Conservation (phyloP, 1,140 invertebrate genomes). For the Rhynchophorus ferrugineus region DNA sequence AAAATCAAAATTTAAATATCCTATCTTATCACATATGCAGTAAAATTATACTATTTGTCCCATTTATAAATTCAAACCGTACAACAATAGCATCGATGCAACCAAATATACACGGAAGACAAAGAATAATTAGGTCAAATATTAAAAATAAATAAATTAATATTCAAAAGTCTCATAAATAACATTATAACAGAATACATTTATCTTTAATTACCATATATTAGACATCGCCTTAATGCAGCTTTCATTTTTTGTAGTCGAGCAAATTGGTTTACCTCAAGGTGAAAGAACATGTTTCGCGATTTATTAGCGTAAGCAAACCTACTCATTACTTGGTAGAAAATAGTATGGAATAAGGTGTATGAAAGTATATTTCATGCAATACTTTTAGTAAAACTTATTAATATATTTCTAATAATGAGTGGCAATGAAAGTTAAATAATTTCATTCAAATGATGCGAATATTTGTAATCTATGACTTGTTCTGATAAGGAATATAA, state of each 20-base stretch:
- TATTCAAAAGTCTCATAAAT: not conserved
- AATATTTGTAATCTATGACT: not conserved
- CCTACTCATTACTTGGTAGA: not conserved
- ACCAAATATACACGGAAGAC: not conserved
- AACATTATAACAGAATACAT: not conserved
- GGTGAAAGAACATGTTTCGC: not conserved
- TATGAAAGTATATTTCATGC: not conserved
- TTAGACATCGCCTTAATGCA: not conserved
- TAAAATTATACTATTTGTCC: too few relatives aligned
- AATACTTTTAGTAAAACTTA: not conserved
- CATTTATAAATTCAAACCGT: too few relatives aligned
- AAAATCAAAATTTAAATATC: too few relatives aligned
- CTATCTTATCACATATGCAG: too few relatives aligned
- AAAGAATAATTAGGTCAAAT: not conserved
- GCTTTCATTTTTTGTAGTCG: not conserved
- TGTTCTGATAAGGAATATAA: not conserved
- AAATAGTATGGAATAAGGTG: not conserved
- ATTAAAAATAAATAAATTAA: not conserved
- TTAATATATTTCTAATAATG: not conserved
- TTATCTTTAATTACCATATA: not conserved
- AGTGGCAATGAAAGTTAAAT: not conserved
- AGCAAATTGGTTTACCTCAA: not conserved
- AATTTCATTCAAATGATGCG: not conserved
- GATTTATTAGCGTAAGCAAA: not conserved
- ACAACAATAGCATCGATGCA: too few relatives aligned